phyloP scores from a whole-genome alignment of 2,113 vertebrate species.

The cat (Felis catus) region F.catus_Fca126_mat1.0 CM031420.1:37849001-37849500 shows the following conservation, averaged over 20 bases:
- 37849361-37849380: background rate
- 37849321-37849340: too few relatives aligned
- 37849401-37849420: background rate
- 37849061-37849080: background rate
- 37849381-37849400: background rate
- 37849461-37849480: background rate
- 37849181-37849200: too few relatives aligned
- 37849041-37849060: background rate
- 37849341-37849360: background rate
- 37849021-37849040: background rate
- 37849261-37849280: too few relatives aligned
- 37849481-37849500: background rate
- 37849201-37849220: too few relatives aligned
- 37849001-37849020: background rate
- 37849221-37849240: too few relatives aligned
- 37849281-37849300: too few relatives aligned
- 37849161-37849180: too few relatives aligned
- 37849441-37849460: background rate
- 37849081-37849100: background rate
- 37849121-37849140: slow-evolving; percentile 16
- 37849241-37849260: too few relatives aligned
- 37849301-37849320: too few relatives aligned
- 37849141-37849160: background rate
- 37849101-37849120: background rate
- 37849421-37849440: background rate